These are phyloP conservation scores for Thunnus albacares DNA, from an alignment of 2,797 vertebrate genomes.

Conservation along the genomic window DNA sequence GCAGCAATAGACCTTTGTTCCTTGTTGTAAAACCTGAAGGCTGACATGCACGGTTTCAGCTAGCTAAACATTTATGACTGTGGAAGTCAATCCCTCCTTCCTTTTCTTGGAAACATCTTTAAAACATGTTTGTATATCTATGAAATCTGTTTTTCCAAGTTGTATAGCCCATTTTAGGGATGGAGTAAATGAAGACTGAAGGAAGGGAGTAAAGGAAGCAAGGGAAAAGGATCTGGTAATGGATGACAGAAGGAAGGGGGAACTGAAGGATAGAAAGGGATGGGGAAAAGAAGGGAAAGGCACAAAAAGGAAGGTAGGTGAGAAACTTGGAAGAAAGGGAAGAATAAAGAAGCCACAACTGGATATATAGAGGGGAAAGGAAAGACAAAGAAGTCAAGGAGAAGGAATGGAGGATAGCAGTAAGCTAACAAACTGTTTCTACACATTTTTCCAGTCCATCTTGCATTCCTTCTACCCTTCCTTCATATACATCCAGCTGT, in stretches of 20 bases:
- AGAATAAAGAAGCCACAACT: too few species aligned
- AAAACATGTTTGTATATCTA: too few species aligned
- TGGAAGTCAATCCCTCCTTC: not conserved
- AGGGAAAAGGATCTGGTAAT: not conserved
- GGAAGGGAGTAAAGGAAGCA: not conserved
- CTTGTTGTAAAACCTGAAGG: constrained; percentile 51
- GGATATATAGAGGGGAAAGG: too few species aligned
- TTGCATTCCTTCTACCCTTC: not conserved
- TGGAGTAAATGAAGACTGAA: not conserved
- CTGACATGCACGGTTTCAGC: constrained; percentile 9
- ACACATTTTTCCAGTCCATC: not conserved
- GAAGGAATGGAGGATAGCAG: not conserved
- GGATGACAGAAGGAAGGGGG: too few species aligned
- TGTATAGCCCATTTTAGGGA: not conserved
- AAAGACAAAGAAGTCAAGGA: too few species aligned
- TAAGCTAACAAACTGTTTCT: not conserved
- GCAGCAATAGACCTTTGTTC: constrained; percentile 63
- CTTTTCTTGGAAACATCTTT: not conserved
- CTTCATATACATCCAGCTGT: not conserved
- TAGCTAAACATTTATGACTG: constrained; percentile 37
- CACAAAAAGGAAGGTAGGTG: not conserved
- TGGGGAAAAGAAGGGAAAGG: too few species aligned
- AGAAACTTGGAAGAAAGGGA: too few species aligned
- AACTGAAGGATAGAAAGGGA: not conserved
- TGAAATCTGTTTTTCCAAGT: not conserved